These are phyloP conservation scores for Galeopterus variegatus DNA, from an alignment of 2,113 vertebrate species.

Conservation along the genomic window DNA sequence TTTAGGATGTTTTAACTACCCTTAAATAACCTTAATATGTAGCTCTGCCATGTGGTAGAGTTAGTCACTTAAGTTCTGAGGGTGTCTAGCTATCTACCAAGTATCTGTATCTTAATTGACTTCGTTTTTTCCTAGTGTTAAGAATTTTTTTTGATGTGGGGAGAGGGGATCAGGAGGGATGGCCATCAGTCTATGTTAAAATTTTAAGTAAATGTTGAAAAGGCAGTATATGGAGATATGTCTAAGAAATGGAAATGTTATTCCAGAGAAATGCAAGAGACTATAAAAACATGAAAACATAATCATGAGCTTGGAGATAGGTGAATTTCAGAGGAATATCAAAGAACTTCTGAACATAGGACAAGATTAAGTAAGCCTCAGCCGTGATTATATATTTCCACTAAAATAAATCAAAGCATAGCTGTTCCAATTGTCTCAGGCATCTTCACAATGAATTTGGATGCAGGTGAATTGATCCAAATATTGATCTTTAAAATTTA, in stretches of 20 bases:
- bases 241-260: conserved; percentile 28
- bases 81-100: neutral
- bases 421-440: neutral
- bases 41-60: neutral
- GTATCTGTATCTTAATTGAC: neutral
- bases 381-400: conserved; percentile 9
- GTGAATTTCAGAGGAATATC: conserved; percentile 41
- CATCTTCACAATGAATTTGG: conserved; percentile 44
- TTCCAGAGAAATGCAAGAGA: neutral
- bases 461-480: conserved; percentile 21
- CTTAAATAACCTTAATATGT: conserved; percentile 39
- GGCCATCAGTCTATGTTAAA: neutral
- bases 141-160: neutral
- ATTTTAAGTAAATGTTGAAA: conserved; percentile 32
- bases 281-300: conserved; percentile 29
- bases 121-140: neutral
- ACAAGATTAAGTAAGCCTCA: conserved; percentile 23
- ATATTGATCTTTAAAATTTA: conserved; percentile 71
- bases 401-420: conserved; percentile 7
- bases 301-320: neutral
- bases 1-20: conserved; percentile 36
- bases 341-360: neutral
- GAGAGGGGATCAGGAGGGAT: neutral
- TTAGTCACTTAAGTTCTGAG: neutral
- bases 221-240: neutral